phyloP scores from a whole-genome alignment of 2,888 invertebrate species.

The Hyles lineata region DNA sequence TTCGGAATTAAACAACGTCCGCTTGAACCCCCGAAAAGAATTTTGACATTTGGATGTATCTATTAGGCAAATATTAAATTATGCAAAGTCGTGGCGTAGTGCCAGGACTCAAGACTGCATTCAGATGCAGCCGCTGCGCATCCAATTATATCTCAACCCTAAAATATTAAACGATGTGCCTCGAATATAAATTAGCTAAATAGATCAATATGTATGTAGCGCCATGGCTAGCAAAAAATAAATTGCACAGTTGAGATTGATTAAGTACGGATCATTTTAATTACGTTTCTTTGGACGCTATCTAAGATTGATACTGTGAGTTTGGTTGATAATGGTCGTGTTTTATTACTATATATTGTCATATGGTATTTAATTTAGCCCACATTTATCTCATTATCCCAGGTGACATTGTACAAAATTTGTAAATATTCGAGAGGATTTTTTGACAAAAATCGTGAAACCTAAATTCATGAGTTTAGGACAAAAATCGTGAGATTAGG shows the following conservation, averaged over 20 bases:
- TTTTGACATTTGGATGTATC: conserved; percentile 53
- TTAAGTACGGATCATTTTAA: background rate
- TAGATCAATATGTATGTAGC: conserved; percentile 59
- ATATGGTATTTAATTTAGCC: too few species aligned
- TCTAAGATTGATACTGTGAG: background rate
- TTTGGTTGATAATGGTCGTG: background rate
- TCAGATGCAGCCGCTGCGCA: conserved; percentile 73
- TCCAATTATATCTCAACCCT: conserved; percentile 81
- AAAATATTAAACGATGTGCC: conserved; percentile 76
- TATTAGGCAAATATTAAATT: conserved; percentile 70
- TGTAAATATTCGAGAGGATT: too few species aligned
- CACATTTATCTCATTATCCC: too few species aligned
- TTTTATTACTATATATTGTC: too few species aligned
- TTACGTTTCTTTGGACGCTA: background rate
- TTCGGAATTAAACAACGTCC: conserved; percentile 1
- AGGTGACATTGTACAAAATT: too few species aligned
- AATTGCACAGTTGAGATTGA: conserved; percentile 19
- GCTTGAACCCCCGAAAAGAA: background rate
- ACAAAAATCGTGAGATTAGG: too few species aligned
- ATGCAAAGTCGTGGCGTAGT: conserved; percentile 71
- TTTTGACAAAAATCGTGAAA: too few species aligned
- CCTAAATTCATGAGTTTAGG: too few species aligned
- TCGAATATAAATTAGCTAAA: conserved; percentile 72
- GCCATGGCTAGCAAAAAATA: conserved; percentile 30
- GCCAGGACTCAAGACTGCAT: conserved; percentile 74